Conservation (phyloP, 64 coral and sea anemone genomes). For the Stichodactyla mertensii region DNA sequence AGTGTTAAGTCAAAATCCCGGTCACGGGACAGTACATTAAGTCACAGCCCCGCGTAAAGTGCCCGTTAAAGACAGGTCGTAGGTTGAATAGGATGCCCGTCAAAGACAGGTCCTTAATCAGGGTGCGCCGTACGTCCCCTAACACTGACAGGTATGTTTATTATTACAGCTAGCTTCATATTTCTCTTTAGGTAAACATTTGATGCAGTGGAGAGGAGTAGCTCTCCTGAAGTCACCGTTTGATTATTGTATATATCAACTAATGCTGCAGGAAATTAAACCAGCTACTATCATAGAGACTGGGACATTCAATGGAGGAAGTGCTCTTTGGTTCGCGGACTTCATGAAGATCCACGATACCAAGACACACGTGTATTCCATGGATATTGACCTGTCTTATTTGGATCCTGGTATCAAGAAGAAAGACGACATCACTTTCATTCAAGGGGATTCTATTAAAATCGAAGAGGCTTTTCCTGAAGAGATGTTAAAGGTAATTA, state of each 20-base stretch:
- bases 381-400: conserved; percentile 17
- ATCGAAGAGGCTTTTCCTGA: conserved; percentile 14
- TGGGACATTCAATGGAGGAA: conserved; percentile 24
- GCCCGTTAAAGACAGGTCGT: too few relatives aligned
- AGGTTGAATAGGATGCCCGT: too few relatives aligned
- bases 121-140: too few relatives aligned
- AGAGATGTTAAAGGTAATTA: conserved; percentile 20
- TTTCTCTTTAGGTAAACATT: not conserved
- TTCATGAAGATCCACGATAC: not conserved
- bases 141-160: too few relatives aligned
- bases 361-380: conserved; percentile 13
- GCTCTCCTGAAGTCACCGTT: not conserved
- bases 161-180: not conserved
- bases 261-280: conserved; percentile 22
- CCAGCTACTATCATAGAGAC: conserved; percentile 29
- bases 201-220: conserved; percentile 11
- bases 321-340: conserved; percentile 35
- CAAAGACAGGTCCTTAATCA: too few relatives aligned
- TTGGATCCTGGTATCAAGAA: not conserved
- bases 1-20: too few relatives aligned
- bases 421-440: conserved; percentile 23
- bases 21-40: too few relatives aligned
- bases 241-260: not conserved
- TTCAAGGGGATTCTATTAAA: conserved; percentile 12
- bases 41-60: too few relatives aligned